Evolutionary conservation across 2,888 invertebrate species (phyloP), one percentile per base, ranked within the genome.

Genomic region (Polydrusus tereticollis): DNA sequence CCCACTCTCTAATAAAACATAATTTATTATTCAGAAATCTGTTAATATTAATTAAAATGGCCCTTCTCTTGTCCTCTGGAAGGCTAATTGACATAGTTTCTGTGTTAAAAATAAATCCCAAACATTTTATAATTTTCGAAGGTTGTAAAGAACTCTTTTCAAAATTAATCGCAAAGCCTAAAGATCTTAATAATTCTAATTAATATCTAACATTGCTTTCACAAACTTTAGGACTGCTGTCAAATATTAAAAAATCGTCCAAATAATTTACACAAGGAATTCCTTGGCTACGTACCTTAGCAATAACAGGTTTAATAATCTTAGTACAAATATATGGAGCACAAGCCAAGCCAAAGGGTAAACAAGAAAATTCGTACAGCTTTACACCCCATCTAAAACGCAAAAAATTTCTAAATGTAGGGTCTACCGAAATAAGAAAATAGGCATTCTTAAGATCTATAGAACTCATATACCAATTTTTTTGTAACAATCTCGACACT

Each of bases 231-330:
- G 29, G 29, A 29, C 29, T 33, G 12, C 14, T 29, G 7, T 74
- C 74, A n/a, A 78, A 50, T 8, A 76, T 33, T 12, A 78, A 57
- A 74, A 77, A 74, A 73, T 78, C 77, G 33, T 78, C n/a, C n/a
- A n/a, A n/a, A n/a, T n/a, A n/a, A n/a, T n/a, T n/a, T 47, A 47
- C 47, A 18, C 47, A 47, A 7, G 20, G 47, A 2, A 47, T 18
- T 8, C 47, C 47, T 7, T 18, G 14, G 18, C 47, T 18, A 16
- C 47, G 47, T 3, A 47, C 16, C 10, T 47, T 41, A 20, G 14
- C 47, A 7, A 47, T 18, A 18, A 47, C 20, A 7, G 14, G 47
- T 47, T 14, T 47, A 2, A 47, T 47, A 29, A 29, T 29, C 29
- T 29, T 29, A 29, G 29, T 29, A 29, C 4, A 29, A 29, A 29